A percentile compares a stretch with the other conserved stretches of the same genome.
phyloP scores from a whole-genome alignment of 2,113 vertebrate species.

The Poicephalus gulielmi region DNA sequence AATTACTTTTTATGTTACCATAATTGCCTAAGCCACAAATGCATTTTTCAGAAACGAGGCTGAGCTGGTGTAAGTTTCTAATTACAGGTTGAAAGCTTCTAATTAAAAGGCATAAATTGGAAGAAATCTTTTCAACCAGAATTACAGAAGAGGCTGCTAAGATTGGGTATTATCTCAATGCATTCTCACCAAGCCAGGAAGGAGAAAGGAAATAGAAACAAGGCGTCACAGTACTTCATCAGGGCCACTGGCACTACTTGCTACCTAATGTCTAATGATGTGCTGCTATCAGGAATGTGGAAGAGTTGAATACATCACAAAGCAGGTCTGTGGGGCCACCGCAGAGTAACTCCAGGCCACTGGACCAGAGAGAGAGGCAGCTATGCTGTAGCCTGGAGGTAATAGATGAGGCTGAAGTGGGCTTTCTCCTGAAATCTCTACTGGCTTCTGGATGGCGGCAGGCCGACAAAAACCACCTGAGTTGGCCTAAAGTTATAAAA shows the following conservation, averaged over 20 bases:
- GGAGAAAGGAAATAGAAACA: background rate
- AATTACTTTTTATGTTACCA: slow-evolving; percentile 61
- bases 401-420: background rate
- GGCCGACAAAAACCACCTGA: background rate
- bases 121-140: slow-evolving; percentile 43
- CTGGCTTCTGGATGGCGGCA: background rate
- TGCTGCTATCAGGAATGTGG: background rate
- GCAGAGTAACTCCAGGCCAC: background rate
- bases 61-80: slow-evolving; percentile 64
- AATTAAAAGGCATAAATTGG: slow-evolving; percentile 67
- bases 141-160: slow-evolving; percentile 5
- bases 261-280: background rate
- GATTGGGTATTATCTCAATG: background rate
- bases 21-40: slow-evolving; percentile 67
- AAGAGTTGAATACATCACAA: background rate
- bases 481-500: background rate
- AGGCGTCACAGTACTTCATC: fast-evolving
- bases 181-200: background rate
- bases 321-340: background rate
- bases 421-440: background rate
- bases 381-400: background rate
- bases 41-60: slow-evolving; percentile 63
- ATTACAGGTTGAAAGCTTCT: slow-evolving; percentile 68
- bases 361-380: background rate
- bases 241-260: background rate